phyloP scores from a whole-genome alignment of 37 sponge, comb jelly and placozoan species.

The Oscarella lobularis region DNA sequence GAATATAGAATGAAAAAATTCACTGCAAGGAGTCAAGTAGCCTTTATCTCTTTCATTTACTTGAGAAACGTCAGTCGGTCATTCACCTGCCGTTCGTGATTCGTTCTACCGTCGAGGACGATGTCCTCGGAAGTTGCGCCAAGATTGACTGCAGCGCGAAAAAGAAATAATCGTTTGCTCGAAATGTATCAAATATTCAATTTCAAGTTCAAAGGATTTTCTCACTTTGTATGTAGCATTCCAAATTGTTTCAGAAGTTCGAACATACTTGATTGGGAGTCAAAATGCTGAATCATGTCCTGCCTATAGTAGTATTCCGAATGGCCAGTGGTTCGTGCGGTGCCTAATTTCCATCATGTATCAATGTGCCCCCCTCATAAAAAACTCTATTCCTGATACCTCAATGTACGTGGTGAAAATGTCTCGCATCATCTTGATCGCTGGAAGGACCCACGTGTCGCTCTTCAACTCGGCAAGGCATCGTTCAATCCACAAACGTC shows the following conservation, averaged over 20 bases:
- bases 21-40: too few relatives aligned
- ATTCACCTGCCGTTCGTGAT: slow-evolving; percentile 18
- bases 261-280: slow-evolving; percentile 66
- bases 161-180: too few relatives aligned
- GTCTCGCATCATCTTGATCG: slow-evolving; percentile 79
- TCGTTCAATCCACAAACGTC: slow-evolving; percentile 51
- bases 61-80: slow-evolving; percentile 24
- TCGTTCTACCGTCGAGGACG: slow-evolving; percentile 12
- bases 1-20: too few relatives aligned
- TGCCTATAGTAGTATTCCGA: slow-evolving; percentile 66
- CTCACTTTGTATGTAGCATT: not conserved
- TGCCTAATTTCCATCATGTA: too few relatives aligned
- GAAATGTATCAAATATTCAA: too few relatives aligned
- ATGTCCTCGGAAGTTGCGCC: slow-evolving; percentile 11
- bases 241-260: slow-evolving; percentile 9
- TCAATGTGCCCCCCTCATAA: too few relatives aligned
- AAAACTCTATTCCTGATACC: not conserved
- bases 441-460: slow-evolving; percentile 79
- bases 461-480: slow-evolving; percentile 64
- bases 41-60: too few relatives aligned
- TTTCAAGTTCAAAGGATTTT: not conserved
- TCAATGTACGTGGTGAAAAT: slow-evolving; percentile 50
- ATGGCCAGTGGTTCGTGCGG: too few relatives aligned
- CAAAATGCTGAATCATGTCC: slow-evolving; percentile 68
- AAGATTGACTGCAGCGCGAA: not conserved